Evolutionary conservation across 2,113 vertebrate genomes (phyloP), one percentile per base, ranked within the genome.

Genomic region (Heterotis niloticus): DNA sequence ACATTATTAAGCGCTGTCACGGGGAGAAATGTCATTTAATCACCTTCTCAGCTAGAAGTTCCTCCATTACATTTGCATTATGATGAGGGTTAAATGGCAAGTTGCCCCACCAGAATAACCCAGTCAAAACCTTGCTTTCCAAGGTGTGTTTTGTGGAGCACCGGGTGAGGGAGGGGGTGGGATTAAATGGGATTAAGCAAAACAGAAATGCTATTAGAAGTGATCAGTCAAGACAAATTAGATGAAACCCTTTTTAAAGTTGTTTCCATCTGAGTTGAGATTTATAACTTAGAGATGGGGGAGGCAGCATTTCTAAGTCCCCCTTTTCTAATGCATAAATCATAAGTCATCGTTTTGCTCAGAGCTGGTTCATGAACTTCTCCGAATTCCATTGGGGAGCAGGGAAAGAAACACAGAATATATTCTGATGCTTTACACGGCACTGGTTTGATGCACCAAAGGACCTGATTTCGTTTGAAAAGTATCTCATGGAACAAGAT

Each of bases 401-500:
- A 26, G 68, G 29, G 14, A 24, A 11, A 9, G 26, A 10, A 59
- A 44, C 0, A 7, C 17, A 52, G 78, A 79, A 79, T 79, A 56
- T 75, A 79, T 79, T 79, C 78, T 65, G 78, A 67, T 75, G 13
- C 71, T 79, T 73, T 74, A 56, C 78, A 67, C 74, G 70, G 74
- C 23, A 66, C 71, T 44, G 29, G 62, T 57, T 65, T 73, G n/a
- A 29, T 16, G 54, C 29, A 73, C 59, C 18, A 51, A 10, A n/a
- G 34, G 16, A 28, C 69, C 67, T 62, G n/a, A 78, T 23, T 77
- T 78, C 68, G 64, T 68, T 44, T 78, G 78, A 79, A 54, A 66
- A 65, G 71, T 54, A 62, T 75, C 60, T 66, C 71, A 34, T 24
- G 34, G 70, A 64, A 28, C 60, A 26, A 73, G 78, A 54, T 20